Conservation (phyloP, 2,888 invertebrate species). For the Oegoconia quadripuncta region DNA sequence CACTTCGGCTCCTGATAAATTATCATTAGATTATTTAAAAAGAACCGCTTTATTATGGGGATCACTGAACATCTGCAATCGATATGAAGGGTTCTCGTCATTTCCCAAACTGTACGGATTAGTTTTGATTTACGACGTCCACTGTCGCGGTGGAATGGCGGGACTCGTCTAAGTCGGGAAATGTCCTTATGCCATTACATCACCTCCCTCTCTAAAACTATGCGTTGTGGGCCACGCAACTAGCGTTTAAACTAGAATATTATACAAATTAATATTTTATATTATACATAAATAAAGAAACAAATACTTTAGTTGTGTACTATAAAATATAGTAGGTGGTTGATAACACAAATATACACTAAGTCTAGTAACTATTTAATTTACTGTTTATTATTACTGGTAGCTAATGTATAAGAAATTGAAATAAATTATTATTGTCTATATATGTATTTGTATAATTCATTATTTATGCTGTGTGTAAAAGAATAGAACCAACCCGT, state of each 20-base stretch:
- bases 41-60: not conserved
- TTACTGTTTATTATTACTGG: too few relatives aligned
- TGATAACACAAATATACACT: not conserved
- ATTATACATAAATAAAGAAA: not conserved
- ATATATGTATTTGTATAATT: too few relatives aligned
- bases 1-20: not conserved
- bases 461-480: too few relatives aligned
- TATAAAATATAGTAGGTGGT: not conserved
- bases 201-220: conserved; percentile 39
- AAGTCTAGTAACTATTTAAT: too few relatives aligned
- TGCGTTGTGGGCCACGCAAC: conserved; percentile 46
- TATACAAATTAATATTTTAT: not conserved
- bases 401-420: too few relatives aligned
- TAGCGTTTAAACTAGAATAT: conserved; percentile 15
- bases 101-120: conserved; percentile 42
- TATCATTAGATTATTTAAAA: conserved; percentile 28
- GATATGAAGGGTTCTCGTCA: conserved; percentile 19
- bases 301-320: too few relatives aligned
- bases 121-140: conserved; percentile 65
- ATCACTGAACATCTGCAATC: conserved; percentile 7
- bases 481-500: too few relatives aligned
- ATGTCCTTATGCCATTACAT: conserved; percentile 46
- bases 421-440: too few relatives aligned
- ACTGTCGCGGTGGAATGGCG: conserved; percentile 25
- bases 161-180: conserved; percentile 27